These are phyloP conservation scores for Notarius quadriscutis DNA, from an alignment of 2,113 vertebrate species.

Conservation along the genomic window DNA sequence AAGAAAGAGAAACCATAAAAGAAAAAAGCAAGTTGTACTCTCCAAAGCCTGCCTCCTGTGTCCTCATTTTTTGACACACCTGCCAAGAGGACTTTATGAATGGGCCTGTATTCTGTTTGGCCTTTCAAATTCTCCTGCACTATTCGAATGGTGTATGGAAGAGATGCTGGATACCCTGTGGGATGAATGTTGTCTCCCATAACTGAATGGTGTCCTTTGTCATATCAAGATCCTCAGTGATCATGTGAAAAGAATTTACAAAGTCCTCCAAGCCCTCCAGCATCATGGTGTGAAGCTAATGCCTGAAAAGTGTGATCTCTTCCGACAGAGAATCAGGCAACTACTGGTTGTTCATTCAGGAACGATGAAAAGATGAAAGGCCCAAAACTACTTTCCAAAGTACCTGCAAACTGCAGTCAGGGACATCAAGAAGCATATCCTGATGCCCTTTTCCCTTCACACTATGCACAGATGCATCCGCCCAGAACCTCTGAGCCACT, in stretches of 20 bases:
- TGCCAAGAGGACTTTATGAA: neutral
- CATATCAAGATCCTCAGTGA: neutral
- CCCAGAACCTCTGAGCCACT: neutral
- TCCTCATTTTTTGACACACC: neutral
- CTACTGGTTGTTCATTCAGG: neutral
- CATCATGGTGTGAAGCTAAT: neutral
- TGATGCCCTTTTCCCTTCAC: neutral
- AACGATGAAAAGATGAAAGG: neutral
- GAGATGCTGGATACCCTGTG: neutral
- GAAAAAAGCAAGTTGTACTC: neutral
- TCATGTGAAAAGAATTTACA: neutral
- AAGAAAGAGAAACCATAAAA: too few relatives aligned
- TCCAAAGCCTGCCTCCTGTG: neutral
- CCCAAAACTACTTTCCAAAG: neutral
- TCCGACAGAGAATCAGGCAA: neutral
- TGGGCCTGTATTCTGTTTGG: neutral
- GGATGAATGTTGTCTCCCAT: neutral
- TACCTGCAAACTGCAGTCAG: neutral
- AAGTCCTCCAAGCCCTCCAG: neutral
- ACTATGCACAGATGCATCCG: neutral
- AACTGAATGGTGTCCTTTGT: neutral
- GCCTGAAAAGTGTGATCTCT: neutral
- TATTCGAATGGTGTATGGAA: neutral
- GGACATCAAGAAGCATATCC: neutral
- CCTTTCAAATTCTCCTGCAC: neutral